Evolutionary conservation across 2,888 invertebrate genomes (phyloP), one percentile per base, ranked within the genome.

Genomic region (Tortrix viridana): DNA sequence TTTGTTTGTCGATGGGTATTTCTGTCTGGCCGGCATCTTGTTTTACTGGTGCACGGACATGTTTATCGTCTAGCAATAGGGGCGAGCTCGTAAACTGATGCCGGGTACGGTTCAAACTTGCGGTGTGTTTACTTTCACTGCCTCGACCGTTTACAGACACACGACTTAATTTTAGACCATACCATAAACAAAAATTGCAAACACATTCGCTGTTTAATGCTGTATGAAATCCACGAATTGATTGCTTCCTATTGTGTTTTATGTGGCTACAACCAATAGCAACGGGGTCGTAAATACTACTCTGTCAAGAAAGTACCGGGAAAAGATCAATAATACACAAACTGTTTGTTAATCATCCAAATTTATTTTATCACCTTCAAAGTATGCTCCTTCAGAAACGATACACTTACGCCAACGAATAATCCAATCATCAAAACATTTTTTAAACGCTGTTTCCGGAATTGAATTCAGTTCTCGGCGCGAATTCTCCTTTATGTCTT

Each of bases 21-120:
- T 87, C 75, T 77, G 84, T 80, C 79, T 73, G 75, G 50, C 60
- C 60, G 56, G 53, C 76, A 71, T 80, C 79, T 78, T 82, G 82
- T 79, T 85, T 81, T 80, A 80, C 80, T 77, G 77, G 74, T 75
- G 73, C 64, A 71, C 75, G 72, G 82, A 80, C 79, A 79, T 88
- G 87, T 88, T 88, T 88, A 88, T 88, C 81, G 84, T 80, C 81
- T 80, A 80, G 80, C 77, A 73, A 80, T 80, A 71, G 79, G 76
- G 74, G 74, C 71, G 69, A 67, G 77, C 72, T 84, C 86, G 85
- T 88, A 85, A 89, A 89, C 75, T 75, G 69, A 75, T 78, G 74
- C 74, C 76, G 74, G 82, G 81, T 80, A 83, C 74, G 71, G 77
- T 76, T 72, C 63, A 73, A 76, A 76, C 72, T 74, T 75, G 77